These are phyloP conservation scores for Bungarus multicinctus DNA, from an alignment of 2,113 vertebrate genomes.

Conservation along the genomic window DNA sequence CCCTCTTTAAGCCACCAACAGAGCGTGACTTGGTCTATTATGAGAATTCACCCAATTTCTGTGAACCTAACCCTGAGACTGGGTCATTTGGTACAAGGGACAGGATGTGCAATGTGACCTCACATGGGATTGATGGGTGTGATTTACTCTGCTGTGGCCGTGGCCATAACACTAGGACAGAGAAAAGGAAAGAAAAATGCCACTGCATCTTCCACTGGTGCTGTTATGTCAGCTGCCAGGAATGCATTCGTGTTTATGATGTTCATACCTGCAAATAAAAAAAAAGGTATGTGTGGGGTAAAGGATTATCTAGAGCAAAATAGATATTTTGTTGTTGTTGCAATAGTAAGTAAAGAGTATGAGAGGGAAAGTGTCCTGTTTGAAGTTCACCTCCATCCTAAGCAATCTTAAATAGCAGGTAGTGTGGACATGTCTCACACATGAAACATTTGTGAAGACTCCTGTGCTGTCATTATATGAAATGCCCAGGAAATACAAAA, in stretches of 20 bases:
- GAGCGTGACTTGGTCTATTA: constrained; percentile 97
- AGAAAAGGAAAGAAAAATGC: constrained; percentile 97
- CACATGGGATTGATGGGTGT: constrained; percentile 96
- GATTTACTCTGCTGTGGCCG: constrained; percentile 97
- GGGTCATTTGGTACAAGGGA: constrained; percentile 96
- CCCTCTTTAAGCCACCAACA: constrained; percentile 94
- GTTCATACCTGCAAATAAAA: constrained; percentile 96
- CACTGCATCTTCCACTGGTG: constrained; percentile 99
- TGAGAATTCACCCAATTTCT: constrained; percentile 97
- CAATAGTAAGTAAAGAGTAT: background rate
- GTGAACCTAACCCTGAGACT: constrained; percentile 94
- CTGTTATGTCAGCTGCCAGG: constrained; percentile 98
- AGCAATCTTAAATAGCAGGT: background rate
- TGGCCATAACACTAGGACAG: constrained; percentile 96
- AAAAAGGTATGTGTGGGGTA: background rate
- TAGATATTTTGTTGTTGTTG: background rate
- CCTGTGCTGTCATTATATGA: background rate
- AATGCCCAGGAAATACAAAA: background rate
- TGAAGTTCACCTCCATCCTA: background rate
- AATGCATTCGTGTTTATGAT: constrained; percentile 91
- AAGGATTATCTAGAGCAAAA: background rate
- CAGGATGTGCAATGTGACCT: constrained; percentile 94
- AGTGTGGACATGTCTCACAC: background rate
- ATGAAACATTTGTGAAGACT: background rate
- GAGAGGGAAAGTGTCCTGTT: background rate